phyloP scores from a whole-genome alignment of 2,888 invertebrate species.

The Dolichopus griseipennis region DNA sequence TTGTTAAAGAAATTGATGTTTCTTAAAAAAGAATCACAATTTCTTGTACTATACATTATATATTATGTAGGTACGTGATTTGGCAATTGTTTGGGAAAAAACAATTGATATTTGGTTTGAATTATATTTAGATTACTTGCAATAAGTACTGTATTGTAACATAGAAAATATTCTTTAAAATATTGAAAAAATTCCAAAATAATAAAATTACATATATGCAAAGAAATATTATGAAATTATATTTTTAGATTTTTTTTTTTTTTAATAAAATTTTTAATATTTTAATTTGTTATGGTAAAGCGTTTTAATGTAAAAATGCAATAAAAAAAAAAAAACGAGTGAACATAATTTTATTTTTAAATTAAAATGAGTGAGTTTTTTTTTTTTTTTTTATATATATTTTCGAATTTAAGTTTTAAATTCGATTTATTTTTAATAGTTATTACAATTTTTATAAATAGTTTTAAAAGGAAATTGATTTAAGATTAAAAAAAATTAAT shows the following conservation, averaged over 20 bases:
- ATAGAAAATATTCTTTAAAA: background rate
- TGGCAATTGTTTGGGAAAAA: too few relatives aligned
- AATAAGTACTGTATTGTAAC: too few relatives aligned
- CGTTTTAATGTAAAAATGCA: background rate
- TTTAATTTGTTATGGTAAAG: background rate
- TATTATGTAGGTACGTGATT: too few relatives aligned
- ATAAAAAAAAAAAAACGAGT: background rate
- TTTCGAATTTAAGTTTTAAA: too few relatives aligned
- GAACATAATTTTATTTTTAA: background rate
- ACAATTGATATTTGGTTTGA: background rate
- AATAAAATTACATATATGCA: background rate
- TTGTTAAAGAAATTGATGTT: too few relatives aligned
- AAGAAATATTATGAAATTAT: background rate
- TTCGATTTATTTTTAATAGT: too few relatives aligned
- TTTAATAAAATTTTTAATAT: background rate
- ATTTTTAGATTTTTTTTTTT: conserved; percentile 1
- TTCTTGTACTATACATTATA: too few relatives aligned
- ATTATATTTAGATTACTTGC: background rate
- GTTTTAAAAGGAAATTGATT: too few relatives aligned
- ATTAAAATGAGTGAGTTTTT: background rate
- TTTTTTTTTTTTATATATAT: background rate
- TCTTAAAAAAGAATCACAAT: too few relatives aligned
- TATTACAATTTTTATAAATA: too few relatives aligned
- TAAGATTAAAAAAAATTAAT: too few relatives aligned
- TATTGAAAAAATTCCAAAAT: background rate